Evolutionary conservation across 2,888 invertebrate genomes (phyloP).

Genomic region (Caenorhabditis sp.): DNA sequence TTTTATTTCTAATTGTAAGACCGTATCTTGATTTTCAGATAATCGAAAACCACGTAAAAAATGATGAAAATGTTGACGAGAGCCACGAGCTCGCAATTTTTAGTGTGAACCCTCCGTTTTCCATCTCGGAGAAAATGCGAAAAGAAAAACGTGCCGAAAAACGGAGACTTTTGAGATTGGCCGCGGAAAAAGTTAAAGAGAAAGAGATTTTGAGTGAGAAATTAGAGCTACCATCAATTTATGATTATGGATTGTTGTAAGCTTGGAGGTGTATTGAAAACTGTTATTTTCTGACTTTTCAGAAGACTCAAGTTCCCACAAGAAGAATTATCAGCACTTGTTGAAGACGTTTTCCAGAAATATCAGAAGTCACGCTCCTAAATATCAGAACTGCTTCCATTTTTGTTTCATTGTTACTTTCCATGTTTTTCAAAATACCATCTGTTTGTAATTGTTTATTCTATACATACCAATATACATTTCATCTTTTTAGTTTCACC

Average conservation of each 20-base stretch:
- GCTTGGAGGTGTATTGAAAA: no score
- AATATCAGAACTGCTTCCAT: not conserved
- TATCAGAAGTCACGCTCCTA: not conserved
- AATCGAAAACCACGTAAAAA: not conserved
- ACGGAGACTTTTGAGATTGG: not conserved
- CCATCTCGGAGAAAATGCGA: conserved; percentile 5
- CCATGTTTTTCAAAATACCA: not conserved
- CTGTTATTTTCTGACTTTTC: no score
- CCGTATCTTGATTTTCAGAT: not conserved
- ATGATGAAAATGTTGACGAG: conserved; percentile 3
- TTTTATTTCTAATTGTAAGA: not conserved
- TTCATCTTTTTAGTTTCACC: not conserved
- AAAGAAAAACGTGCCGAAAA: conserved; percentile 4
- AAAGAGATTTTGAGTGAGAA: not conserved
- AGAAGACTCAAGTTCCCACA: not conserved
- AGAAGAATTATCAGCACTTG: not conserved
- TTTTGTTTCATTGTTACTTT: not conserved
- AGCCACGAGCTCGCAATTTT: conserved; percentile 16
- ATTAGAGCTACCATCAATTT: not conserved
- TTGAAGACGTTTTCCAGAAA: not conserved
- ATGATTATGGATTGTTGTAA: not conserved
- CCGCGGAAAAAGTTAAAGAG: not conserved
- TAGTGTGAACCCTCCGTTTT: conserved; percentile 18
- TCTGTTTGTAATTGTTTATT: not conserved
- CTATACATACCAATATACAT: not conserved